Base-by-base conservation (phyloP, 1,140 invertebrate species). In the Venturia canescens region DNA sequence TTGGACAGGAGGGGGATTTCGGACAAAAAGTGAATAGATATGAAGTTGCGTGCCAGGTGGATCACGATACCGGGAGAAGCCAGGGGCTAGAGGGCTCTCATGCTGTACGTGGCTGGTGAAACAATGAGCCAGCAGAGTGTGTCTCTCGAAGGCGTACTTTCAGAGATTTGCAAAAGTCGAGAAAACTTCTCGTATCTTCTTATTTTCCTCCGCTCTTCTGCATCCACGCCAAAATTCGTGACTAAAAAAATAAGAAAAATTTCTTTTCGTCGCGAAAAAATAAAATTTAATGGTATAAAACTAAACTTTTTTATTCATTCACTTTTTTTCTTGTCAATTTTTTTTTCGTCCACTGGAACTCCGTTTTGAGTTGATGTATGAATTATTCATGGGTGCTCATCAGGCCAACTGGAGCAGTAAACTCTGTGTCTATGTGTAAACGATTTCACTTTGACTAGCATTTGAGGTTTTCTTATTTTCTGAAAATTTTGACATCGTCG, bases 11-110 rank as follows among this genome's bases (percentile, higher is more conserved):
- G 38, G 1, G 38, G 18, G 26, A 71, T 23, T 50, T 71, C 16
- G 66, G 23, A 71, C 60, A 81, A 77, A 77, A 76, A 81, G 72
- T 81, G 72, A 77, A 76, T 71, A 78, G 75, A 78, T 82, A 82
- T 78, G 67, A 78, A 82, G 69, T 82, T 78, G 77, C 75, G 80
- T 82, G 76, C 66, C 67, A 82, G 80, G 75, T 82, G 76, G 78
- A 82, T 82, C 69, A 66, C 76, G 67, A 82, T 78, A 78, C 31
- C 31, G 26, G 27, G 23, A 66, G 71, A 31, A n/a, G 11, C 23
- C 5, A n/a, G 48, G 9, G 48, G 23, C 9, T n/a, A 15, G 16
- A 26, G 15, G 9, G n/a, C 29, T 26, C 16, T 27, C 38, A 6
- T 26, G 53, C 34, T 34, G 69, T 82, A 82, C 80, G 80, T 82